A percentile compares a stretch with the other conserved stretches of the same genome.
These are phyloP conservation scores for Parnassius glacialis DNA, from an alignment of 2,888 invertebrate genomes.

Conservation along the genomic window DNA sequence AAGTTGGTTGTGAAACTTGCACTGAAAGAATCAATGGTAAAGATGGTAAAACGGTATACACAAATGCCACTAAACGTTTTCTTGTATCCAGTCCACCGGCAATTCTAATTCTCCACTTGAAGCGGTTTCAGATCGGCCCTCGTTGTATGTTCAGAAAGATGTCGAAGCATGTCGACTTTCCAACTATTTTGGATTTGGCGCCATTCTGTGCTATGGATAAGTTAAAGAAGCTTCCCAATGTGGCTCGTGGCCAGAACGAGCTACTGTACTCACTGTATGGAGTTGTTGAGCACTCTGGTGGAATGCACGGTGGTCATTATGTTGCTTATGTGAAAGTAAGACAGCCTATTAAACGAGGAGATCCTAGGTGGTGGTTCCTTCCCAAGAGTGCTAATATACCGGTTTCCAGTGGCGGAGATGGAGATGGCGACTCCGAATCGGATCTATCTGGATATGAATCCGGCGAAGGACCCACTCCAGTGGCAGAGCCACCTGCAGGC, in stretches of 20 bases:
- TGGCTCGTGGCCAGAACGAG: constrained; percentile 82
- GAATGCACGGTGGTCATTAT: constrained; percentile 91
- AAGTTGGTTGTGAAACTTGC: constrained; percentile 95
- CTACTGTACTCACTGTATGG: constrained; percentile 95
- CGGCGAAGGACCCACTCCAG: constrained; percentile 63
- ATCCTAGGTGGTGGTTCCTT: constrained; percentile 87
- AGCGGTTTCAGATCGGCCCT: constrained; percentile 94
- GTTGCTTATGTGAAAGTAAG: constrained; percentile 96
- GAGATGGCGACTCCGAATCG: constrained; percentile 76
- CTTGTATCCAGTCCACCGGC: constrained; percentile 95
- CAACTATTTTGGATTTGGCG: constrained; percentile 91
- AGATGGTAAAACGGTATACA: constrained; percentile 87
- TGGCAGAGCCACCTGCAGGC: constrained; percentile 80
- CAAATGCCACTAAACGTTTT: constrained; percentile 91
- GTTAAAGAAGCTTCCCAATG: constrained; percentile 82
- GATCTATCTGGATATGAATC: constrained; percentile 80
- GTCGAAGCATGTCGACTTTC: constrained; percentile 92
- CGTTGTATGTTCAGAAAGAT: constrained; percentile 90
- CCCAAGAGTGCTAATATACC: constrained; percentile 82
- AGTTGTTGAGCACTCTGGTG: constrained; percentile 96
- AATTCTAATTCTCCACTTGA: constrained; percentile 96
- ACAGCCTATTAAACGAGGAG: constrained; percentile 81
- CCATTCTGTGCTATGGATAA: constrained; percentile 91
- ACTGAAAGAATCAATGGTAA: constrained; percentile 86
- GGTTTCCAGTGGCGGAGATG: constrained; percentile 63